Percentiles rank a stretch among this genome's conserved stretches.
Evolutionary conservation across 2,797 vertebrate species (phyloP).

Genomic region (Carcharodon carcharias): DNA sequence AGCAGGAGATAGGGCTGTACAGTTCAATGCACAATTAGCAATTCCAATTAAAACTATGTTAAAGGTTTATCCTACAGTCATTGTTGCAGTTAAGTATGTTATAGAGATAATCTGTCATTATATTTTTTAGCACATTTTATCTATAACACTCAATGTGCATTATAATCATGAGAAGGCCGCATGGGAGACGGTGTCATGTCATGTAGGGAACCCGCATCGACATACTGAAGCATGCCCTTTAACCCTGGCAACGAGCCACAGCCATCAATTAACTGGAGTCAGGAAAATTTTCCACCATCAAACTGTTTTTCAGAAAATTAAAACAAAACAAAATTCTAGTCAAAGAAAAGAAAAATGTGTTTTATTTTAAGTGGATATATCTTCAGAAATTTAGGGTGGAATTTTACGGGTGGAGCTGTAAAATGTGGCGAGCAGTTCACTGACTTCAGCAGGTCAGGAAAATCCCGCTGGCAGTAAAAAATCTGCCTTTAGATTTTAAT

Average conservation of each 20-base stretch:
- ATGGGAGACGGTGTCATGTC: neutral
- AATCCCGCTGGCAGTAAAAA: too few species aligned
- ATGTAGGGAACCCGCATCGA: neutral
- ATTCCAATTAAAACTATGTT: constrained; percentile 2
- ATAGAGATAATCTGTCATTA: neutral
- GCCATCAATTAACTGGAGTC: neutral
- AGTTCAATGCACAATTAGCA: neutral
- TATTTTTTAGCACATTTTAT: neutral
- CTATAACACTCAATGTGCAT: neutral
- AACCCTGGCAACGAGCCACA: neutral
- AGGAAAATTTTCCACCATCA: neutral
- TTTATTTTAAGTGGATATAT: neutral
- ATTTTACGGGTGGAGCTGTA: too few species aligned
- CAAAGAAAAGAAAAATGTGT: neutral
- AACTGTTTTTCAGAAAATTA: neutral
- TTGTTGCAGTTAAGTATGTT: neutral
- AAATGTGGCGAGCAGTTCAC: too few species aligned
- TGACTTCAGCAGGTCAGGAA: too few species aligned
- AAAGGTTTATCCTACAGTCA: neutral
- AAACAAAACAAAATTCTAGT: neutral
- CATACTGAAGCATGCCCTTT: neutral
- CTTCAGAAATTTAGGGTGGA: neutral
- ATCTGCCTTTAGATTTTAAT: neutral
- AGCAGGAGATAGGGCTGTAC: neutral
- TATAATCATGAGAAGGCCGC: neutral